Evolutionary conservation across 92 coral and sea anemone genomes (phyloP).

Genomic region (Epizoanthus fatuus): DNA sequence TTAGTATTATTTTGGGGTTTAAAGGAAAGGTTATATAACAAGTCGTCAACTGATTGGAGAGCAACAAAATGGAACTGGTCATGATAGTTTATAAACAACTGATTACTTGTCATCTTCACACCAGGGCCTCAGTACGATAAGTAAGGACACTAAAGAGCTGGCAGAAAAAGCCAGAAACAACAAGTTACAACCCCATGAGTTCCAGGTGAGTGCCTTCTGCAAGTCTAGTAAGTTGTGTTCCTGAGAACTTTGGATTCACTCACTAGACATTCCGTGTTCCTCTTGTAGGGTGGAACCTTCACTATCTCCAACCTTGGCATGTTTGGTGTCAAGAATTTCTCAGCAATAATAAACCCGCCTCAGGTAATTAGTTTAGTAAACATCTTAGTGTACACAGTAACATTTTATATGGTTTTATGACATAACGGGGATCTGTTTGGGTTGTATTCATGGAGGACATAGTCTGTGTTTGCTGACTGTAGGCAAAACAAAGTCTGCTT

Average conservation of each 20-base stretch:
- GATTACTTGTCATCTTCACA: neutral
- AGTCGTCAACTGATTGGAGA: too few relatives aligned
- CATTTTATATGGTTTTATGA: neutral
- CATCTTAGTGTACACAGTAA: neutral
- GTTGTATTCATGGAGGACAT: too few relatives aligned
- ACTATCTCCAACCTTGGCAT: conserved; percentile 98
- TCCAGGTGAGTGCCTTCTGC: conserved; percentile 70
- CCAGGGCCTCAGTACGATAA: conserved; percentile 90
- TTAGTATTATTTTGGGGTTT: too few relatives aligned
- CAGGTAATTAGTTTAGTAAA: conserved; percentile 69
- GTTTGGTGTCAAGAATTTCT: conserved; percentile 94
- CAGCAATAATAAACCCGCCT: conserved; percentile 99
- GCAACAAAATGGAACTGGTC: neutral
- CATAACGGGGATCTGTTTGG: neutral
- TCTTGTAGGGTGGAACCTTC: conserved; percentile 88
- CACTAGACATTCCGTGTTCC: neutral
- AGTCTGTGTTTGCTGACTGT: too few relatives aligned
- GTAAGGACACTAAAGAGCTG: conserved; percentile 74
- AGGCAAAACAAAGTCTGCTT: too few relatives aligned
- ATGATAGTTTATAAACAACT: too few relatives aligned
- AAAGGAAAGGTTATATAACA: too few relatives aligned
- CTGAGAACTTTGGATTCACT: neutral
- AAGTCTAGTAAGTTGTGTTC: neutral
- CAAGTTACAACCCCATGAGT: conserved; percentile 97
- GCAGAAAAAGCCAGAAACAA: conserved; percentile 93